Conservation (phyloP, 2,797 vertebrate genomes). For the Diglossa cyanea region DNA sequence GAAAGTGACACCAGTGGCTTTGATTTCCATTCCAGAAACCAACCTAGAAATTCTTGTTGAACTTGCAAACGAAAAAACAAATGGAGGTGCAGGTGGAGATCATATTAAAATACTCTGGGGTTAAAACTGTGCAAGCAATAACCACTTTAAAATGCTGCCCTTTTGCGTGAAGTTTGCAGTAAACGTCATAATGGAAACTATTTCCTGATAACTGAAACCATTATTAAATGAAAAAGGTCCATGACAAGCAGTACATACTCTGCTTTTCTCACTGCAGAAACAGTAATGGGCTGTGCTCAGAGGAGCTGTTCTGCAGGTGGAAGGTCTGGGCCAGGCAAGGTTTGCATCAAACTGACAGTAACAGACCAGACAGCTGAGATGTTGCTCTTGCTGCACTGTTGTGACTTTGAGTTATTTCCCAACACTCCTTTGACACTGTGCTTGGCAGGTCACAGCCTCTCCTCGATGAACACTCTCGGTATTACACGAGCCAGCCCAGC, state of each 20-base stretch:
- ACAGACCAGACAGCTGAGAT: not conserved
- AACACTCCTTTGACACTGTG: not conserved
- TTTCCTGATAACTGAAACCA: not conserved
- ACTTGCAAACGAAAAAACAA: not conserved
- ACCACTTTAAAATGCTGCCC: not conserved
- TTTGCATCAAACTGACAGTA: not conserved
- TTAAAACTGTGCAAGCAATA: not conserved
- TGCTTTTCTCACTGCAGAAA: not conserved
- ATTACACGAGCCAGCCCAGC: constrained; percentile 65
- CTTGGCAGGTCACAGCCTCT: constrained; percentile 69
- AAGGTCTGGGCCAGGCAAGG: not conserved
- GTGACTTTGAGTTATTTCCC: not conserved
- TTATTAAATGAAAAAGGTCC: not conserved
- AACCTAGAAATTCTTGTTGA: not conserved
- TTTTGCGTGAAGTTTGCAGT: not conserved
- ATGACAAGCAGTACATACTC: not conserved
- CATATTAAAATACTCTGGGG: not conserved
- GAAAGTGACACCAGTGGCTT: not conserved
- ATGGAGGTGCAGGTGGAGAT: not conserved
- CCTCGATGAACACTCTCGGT: constrained; percentile 6
- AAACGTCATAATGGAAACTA: not conserved
- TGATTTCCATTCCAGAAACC: not conserved
- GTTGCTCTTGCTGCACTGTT: not conserved
- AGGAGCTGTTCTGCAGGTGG: not conserved
- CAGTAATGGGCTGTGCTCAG: not conserved